phyloP scores from a whole-genome alignment of 1,140 invertebrate species.

The Drosophila melanogaster region Release_6_plus_ISO1_MT NC_004354.4:9675501-9676000 shows the following conservation, averaged over 20 bases:
- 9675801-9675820: neutral
- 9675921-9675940: conserved; percentile 11
- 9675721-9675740: too few relatives aligned
- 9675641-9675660: neutral
- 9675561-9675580: neutral
- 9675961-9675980: neutral
- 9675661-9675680: neutral
- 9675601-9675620: neutral
- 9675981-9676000: neutral
- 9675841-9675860: conserved; percentile 31
- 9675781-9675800: too few relatives aligned
- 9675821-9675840: conserved; percentile 22
- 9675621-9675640: too few relatives aligned
- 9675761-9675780: too few relatives aligned
- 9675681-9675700: neutral
- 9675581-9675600: neutral
- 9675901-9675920: conserved; percentile 29
- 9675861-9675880: conserved; percentile 14
- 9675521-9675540: neutral
- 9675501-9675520: neutral
- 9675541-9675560: neutral
- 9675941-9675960: neutral
- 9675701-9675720: neutral
- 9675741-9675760: too few relatives aligned
- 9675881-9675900: conserved; percentile 5